Base-by-base conservation (phyloP, 1,140 invertebrate species). In the Euura lappo region DNA sequence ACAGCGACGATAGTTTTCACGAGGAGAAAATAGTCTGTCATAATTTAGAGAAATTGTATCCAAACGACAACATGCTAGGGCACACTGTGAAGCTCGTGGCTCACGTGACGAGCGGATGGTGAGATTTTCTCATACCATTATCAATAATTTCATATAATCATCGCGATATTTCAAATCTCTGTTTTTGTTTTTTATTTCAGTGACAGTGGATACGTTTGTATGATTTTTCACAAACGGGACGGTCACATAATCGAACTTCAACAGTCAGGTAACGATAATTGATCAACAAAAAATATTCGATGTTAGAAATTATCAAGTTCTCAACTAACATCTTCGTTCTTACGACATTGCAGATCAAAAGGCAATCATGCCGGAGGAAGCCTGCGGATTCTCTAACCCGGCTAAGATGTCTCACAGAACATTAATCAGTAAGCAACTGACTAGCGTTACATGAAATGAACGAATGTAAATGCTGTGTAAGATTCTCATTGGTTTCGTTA, bases 371-470 rank as follows among this genome's bases (percentile, higher is more conserved):
- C 90, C 89, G 75, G 94, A 93, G 78, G 90, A 91, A 71, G 90
- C 90, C 3, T 91, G 93, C 84, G 79, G 83, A 0, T 82, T 85
- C 64, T 79, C 77, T 8, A 91, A 93, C 73, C 86, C 91, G 45
- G 91, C 91, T 68, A 90, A 89, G 68, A 90, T 92, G 79, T 92
- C 94, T 64, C 95, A 92, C 84, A 90, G 93, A 74, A 97, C 95
- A n/a, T 89, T 97, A 84, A 93, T 96, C 82, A 94, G 95, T 96
- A 88, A 93, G 93, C 92, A 85, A 11, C 28, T 28, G 28, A 28
- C 28, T 28, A 28, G 28, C 28, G 28, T 28, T 28, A 28, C 28
- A 28, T 28, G 28, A 28, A 28, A 28, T 28, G 28, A 28, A 28
- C 28, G 28, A 28, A 0, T 28, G 1, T 28, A 28, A 28, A 28